Evolutionary conservation across 2,113 vertebrate genomes (phyloP), one percentile per base, ranked within the genome.

Genomic region (Limnothrissa miodon): DNA sequence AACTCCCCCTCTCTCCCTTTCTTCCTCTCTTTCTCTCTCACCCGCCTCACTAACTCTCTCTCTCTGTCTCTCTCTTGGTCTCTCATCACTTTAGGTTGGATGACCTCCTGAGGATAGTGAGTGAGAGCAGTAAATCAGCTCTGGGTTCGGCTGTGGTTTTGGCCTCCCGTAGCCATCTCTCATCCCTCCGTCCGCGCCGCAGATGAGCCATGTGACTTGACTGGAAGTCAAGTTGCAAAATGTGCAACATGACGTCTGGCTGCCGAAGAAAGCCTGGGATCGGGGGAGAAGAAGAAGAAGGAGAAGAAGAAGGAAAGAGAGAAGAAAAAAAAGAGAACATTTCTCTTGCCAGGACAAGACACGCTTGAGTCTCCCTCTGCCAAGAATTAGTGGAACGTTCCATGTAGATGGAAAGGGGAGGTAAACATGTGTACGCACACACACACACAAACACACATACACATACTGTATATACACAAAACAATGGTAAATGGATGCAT

Each of bases 191-290:
- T 51, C 46, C 66, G 33, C 23, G 29, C 51, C 17, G 39, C 78
- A 83, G 53, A 80, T 62, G 15, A 62, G 45, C 44, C 78, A 5
- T 80, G 39, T 80, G 39, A 85, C 85, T 84, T 86, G 79, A 90
- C 91, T 89, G 89, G 89, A 95, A 93, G 87, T 86, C 83, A 92
- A 92, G 90, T 87, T 93, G 83, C 85, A 86, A 91, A 93, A 94
- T 88, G 87, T 89, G 88, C 90, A 90, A 89, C 87, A 91, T 91
- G 88, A 87, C 90, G 90, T 86, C 70, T 79, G 92, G 80, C 87
- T 89, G 82, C 87, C 82, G 87, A 88, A 87, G 90, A 94, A 87
- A 90, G 86, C 78, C 87, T 85, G 91, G 84, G 46, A n/a, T 25
- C 15, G 53, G 44, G 29, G 45, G 17, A 48, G 46, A 48, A 48